Conservation (phyloP, 2,797 vertebrate genomes). For the Morelia viridis region DNA sequence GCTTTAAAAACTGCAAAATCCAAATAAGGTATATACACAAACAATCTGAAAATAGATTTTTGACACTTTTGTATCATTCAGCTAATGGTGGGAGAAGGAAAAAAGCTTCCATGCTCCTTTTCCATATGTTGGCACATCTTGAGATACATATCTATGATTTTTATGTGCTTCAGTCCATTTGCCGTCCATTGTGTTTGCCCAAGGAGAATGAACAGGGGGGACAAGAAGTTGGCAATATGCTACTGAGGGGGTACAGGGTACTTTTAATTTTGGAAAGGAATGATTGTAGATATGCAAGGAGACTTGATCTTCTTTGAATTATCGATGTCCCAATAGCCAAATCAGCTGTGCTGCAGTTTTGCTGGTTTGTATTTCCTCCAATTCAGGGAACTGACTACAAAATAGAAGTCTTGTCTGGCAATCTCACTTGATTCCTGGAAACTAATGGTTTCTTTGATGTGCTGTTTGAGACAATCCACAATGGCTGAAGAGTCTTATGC, state of each 20-base stretch:
- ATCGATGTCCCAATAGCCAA: background rate
- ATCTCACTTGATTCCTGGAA: background rate
- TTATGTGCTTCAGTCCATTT: constrained; percentile 4
- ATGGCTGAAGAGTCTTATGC: background rate
- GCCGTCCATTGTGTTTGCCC: background rate
- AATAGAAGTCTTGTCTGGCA: background rate
- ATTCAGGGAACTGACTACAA: background rate
- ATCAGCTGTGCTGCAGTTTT: background rate
- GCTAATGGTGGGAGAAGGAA: background rate
- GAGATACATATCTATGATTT: constrained; percentile 16
- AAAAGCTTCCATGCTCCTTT: constrained; percentile 28
- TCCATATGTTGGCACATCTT: constrained; percentile 58
- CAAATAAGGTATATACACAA: constrained; percentile 53
- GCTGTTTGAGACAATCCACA: background rate
- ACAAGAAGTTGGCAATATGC: background rate
- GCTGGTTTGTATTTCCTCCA: background rate
- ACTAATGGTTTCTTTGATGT: background rate
- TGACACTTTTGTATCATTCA: constrained; percentile 52
- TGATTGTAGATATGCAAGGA: background rate
- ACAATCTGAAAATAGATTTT: constrained; percentile 56
- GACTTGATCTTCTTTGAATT: background rate
- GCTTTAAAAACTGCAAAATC: constrained; percentile 60
- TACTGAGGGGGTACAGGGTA: background rate
- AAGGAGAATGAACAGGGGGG: background rate
- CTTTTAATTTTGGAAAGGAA: background rate